phyloP scores from a whole-genome alignment of 2,888 invertebrate species.

The Darwinula stevensoni region DNA sequence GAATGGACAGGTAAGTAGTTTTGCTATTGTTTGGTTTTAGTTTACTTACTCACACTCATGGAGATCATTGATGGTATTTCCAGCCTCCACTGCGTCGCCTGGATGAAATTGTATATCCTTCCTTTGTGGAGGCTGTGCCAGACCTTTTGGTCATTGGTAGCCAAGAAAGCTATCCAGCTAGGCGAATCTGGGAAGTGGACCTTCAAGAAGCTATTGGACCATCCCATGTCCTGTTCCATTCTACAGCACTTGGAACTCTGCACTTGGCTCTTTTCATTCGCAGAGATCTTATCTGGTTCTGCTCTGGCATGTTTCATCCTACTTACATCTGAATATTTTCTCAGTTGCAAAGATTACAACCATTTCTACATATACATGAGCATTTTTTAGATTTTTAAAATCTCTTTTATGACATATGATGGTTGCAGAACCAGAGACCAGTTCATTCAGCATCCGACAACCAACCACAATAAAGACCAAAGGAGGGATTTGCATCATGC shows the following conservation, averaged over 20 bases:
- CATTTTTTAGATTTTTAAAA: too few species aligned
- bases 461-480: slow-evolving; percentile 61
- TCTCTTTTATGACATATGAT: too few species aligned
- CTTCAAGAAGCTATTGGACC: slow-evolving; percentile 80
- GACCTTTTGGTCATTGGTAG: slow-evolving; percentile 78
- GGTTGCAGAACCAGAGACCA: slow-evolving; percentile 41
- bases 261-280: slow-evolving; percentile 63
- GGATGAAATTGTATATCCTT: slow-evolving; percentile 66
- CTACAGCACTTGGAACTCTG: slow-evolving; percentile 53
- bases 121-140: slow-evolving; percentile 42
- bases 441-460: slow-evolving; percentile 53
- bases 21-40: background rate
- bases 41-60: background rate
- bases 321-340: slow-evolving; percentile 4
- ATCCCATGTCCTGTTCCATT: slow-evolving; percentile 65
- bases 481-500: slow-evolving; percentile 74
- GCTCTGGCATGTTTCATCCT: slow-evolving; percentile 26
- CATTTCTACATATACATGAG: too few species aligned
- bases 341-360: too few species aligned
- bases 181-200: slow-evolving; percentile 59
- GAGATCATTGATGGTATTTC: too few species aligned
- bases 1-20: slow-evolving; percentile 52
- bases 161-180: slow-evolving; percentile 67
- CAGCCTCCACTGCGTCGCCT: slow-evolving; percentile 29
- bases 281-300: slow-evolving; percentile 82